Conservation (phyloP, 1,140 invertebrate genomes). For the Steinernema feltiae region DNA sequence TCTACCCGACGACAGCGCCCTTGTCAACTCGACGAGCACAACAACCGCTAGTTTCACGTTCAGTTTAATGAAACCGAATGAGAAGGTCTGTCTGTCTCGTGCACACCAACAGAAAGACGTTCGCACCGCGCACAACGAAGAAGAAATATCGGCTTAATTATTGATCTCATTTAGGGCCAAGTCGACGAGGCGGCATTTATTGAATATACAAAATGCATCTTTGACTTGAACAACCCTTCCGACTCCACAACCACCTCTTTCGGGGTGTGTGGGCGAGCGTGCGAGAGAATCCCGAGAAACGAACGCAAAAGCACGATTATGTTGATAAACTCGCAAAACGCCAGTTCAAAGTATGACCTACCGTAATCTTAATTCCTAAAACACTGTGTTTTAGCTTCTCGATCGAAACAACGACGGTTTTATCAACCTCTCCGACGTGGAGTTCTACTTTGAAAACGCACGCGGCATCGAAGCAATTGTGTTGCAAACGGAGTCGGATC, state of each 20-base stretch:
- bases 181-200: constrained; percentile 6
- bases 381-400: not conserved
- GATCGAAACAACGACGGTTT: not conserved
- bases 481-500: not conserved
- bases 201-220: constrained; percentile 7
- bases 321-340: not conserved
- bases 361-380: not conserved
- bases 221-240: not conserved
- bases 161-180: not conserved
- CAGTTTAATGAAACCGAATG: constrained; percentile 1
- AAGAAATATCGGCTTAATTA: constrained; percentile 1
- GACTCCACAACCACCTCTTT: not conserved
- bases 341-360: not conserved
- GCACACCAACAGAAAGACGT: not conserved
- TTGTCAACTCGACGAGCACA: not conserved
- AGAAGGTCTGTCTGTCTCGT: not conserved
- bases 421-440: not conserved
- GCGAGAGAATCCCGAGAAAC: not conserved
- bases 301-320: not conserved
- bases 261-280: not conserved
- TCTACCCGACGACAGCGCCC: not conserved
- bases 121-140: not conserved
- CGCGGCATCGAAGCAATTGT: not conserved
- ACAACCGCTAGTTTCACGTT: not conserved
- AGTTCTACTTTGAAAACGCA: not conserved